Evolutionary conservation across 2,888 invertebrate species (phyloP), one percentile per base, ranked within the genome.

Genomic region (Cyaniris semiargus): DNA sequence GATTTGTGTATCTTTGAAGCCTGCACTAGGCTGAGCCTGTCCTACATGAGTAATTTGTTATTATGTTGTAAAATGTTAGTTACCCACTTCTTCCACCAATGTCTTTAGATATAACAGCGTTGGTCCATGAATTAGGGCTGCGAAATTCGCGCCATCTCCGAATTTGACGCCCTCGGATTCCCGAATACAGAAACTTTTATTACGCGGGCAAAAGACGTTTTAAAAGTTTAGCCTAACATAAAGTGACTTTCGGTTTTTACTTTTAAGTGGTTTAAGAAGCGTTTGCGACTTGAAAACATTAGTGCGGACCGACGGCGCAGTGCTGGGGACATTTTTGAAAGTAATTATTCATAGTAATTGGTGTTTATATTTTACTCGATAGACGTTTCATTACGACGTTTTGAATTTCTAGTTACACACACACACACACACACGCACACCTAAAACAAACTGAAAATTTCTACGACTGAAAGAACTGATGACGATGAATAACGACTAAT

Each of bases 121-220:
- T 31, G 66, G 27, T 1, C 66, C 66, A 18, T 66, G 27, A 27
- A 66, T 18, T 4, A 27, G 21, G 66, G 66, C 66, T 23, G 60
- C 60, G 21, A 60, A 60, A 58, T 10, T 58, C 58, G 18, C 66
- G 6, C 66, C 66, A 66, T 66, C 66, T 66, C 27, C 15, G 18
- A 66, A 18, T 66, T 31, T 31, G 66, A 66, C 66, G 27, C 31
- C 15, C 60, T 23, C 60, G 21, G 27, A 66, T 5, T 27, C 15
- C 27, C 66, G 27, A 66, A 66, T 66, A 66, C 66, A 66, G 18
- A 66, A 66, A 66, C 27, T 66, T 66, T 66, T 27, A 66, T 66
- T 31, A 15, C 66, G 15, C 27, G 6, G 15, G 66, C 66, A 23
- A 15, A 27, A 31, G 66, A 66, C 27, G 66, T 13, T 66, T 66